A percentile compares a stretch with the other conserved stretches of the same genome.
phyloP scores from a whole-genome alignment of 2,797 vertebrate species.

The Squalus acanthias region DNA sequence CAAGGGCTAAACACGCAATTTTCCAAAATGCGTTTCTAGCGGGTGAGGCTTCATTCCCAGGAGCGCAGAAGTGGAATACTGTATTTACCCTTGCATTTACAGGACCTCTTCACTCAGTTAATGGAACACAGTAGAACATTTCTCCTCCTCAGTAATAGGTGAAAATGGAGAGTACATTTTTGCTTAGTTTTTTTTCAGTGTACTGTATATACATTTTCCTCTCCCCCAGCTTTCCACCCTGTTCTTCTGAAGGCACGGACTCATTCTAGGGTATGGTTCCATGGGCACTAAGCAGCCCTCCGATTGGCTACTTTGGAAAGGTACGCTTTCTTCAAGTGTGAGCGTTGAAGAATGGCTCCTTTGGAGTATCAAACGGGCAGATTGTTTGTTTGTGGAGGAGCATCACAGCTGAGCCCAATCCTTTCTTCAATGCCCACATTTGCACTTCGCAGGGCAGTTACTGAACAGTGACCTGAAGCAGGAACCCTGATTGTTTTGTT shows the following conservation, averaged over 20 bases:
- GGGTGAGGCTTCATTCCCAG: background rate
- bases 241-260: background rate
- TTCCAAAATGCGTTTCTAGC: background rate
- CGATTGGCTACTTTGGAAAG: background rate
- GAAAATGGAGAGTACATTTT: background rate
- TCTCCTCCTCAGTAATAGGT: background rate
- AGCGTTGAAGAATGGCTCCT: too few relatives aligned
- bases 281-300: background rate
- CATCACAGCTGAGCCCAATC: background rate
- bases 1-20: background rate
- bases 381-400: background rate
- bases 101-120: background rate
- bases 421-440: background rate
- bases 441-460: background rate
- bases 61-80: background rate
- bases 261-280: background rate
- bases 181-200: background rate
- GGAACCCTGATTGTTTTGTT: background rate
- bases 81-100: background rate
- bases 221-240: background rate
- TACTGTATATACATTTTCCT: too few relatives aligned
- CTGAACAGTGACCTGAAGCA: background rate
- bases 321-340: background rate
- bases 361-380: background rate
- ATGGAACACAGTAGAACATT: background rate